phyloP scores from a whole-genome alignment of 2,888 invertebrate species.

The Oeneis ivallda region DNA sequence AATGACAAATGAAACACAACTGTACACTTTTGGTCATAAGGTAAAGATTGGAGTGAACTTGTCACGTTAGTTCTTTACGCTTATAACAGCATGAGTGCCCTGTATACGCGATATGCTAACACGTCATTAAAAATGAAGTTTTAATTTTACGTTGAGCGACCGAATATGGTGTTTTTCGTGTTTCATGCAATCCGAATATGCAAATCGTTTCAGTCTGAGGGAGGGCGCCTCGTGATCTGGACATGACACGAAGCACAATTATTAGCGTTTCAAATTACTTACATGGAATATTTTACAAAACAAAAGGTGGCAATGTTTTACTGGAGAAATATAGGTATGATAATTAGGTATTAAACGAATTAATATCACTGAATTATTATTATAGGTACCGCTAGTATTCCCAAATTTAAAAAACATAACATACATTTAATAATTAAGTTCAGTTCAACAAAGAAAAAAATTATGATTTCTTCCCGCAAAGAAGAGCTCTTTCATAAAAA shows the following conservation, averaged over 20 bases:
- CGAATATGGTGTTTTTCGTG: slow-evolving; percentile 46
- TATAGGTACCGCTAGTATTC: too few relatives aligned
- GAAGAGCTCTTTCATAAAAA: too few relatives aligned
- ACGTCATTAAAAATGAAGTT: slow-evolving; percentile 75
- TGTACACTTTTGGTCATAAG: not conserved
- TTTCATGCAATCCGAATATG: slow-evolving; percentile 50
- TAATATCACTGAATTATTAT: too few relatives aligned
- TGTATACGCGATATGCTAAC: slow-evolving; percentile 56
- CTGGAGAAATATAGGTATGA: too few relatives aligned
- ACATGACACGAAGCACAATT: not conserved
- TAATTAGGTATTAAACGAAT: too few relatives aligned
- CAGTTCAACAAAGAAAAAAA: too few relatives aligned
- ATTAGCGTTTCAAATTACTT: not conserved
- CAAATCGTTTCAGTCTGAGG: slow-evolving; percentile 49
- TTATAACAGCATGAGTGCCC: slow-evolving; percentile 11
- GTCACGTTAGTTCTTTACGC: slow-evolving; percentile 7
- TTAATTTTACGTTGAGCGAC: slow-evolving; percentile 61
- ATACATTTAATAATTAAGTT: too few relatives aligned
- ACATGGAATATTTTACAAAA: not conserved
- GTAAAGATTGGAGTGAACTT: not conserved
- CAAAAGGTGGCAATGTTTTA: not conserved
- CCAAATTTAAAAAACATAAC: too few relatives aligned
- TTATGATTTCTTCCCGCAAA: too few relatives aligned
- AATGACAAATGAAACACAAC: slow-evolving; percentile 22
- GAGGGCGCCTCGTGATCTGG: not conserved